phyloP scores from a whole-genome alignment of 2,797 vertebrate genomes.

The Apodemus agrarius region DNA sequence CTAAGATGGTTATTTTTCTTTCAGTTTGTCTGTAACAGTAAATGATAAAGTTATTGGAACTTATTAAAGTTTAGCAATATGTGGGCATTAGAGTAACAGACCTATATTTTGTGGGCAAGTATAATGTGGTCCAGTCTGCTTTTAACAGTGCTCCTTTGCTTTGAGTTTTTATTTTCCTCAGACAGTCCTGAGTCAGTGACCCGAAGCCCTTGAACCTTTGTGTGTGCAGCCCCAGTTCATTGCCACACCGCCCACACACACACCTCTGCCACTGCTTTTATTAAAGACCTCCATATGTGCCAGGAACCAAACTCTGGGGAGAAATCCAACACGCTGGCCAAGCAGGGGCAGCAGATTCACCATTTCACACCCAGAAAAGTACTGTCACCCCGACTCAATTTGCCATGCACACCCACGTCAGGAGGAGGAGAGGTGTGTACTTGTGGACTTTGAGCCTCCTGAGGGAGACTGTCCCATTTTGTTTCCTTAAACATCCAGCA shows the following conservation, averaged over 20 bases:
- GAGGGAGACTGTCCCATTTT: not conserved
- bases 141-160: not conserved
- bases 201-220: not conserved
- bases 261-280: not conserved
- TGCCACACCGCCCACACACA: not conserved
- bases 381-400: not conserved
- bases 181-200: not conserved
- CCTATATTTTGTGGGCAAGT: not conserved
- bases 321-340: not conserved
- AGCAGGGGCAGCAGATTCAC: not conserved
- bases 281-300: not conserved
- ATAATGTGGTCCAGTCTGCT: not conserved
- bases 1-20: slow-evolving; percentile 42
- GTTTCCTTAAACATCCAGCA: not conserved
- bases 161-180: not conserved
- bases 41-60: not conserved
- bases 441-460: not conserved
- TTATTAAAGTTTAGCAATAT: slow-evolving; percentile 29
- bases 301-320: not conserved
- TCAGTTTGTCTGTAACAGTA: not conserved
- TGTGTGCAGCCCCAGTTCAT: not conserved
- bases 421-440: not conserved
- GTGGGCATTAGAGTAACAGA: not conserved
- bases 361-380: not conserved
- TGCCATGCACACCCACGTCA: not conserved